Evolutionary conservation across 2,888 invertebrate genomes (phyloP).

Genomic region (Pycnomerus fuliginosus): DNA sequence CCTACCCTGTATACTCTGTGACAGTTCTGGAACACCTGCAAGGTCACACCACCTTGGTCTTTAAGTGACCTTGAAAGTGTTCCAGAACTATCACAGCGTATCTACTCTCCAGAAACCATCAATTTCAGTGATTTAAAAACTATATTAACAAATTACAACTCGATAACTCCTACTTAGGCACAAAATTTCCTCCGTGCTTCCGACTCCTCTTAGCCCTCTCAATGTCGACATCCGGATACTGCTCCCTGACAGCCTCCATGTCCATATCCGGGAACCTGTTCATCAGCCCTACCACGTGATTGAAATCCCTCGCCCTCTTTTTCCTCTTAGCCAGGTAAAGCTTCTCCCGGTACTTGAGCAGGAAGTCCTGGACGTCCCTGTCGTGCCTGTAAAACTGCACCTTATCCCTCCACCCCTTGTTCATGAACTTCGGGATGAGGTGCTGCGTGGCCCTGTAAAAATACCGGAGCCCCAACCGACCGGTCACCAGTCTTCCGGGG

Average conservation of each 20-base stretch:
- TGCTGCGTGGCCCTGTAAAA: conserved; percentile 63
- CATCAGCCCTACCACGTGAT: conserved; percentile 68
- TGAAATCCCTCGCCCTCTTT: conserved; percentile 62
- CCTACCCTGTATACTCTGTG: too few species aligned
- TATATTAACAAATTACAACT: too few species aligned
- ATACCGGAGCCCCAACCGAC: conserved; percentile 62
- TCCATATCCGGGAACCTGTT: conserved; percentile 78
- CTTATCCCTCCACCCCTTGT: conserved; percentile 62
- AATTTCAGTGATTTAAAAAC: too few species aligned
- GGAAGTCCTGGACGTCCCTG: conserved; percentile 63
- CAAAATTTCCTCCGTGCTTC: conserved; percentile 56
- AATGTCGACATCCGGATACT: conserved; percentile 76
- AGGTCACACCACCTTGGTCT: too few species aligned
- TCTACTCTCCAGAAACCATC: too few species aligned
- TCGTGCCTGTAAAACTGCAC: conserved; percentile 60
- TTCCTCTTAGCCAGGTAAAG: conserved; percentile 58
- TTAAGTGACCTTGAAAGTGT: too few species aligned
- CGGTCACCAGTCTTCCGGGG: conserved; percentile 61
- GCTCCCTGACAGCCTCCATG: conserved; percentile 64
- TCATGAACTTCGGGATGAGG: conserved; percentile 65
- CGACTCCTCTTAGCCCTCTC: conserved; percentile 61
- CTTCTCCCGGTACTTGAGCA: conserved; percentile 66
- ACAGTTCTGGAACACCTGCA: too few species aligned
- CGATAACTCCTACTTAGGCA: too few species aligned
- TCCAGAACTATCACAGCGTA: too few species aligned